Evolutionary conservation across 2,888 invertebrate genomes (phyloP), one percentile per base, ranked within the genome.

Genomic region (Parasteatoda lunata): DNA sequence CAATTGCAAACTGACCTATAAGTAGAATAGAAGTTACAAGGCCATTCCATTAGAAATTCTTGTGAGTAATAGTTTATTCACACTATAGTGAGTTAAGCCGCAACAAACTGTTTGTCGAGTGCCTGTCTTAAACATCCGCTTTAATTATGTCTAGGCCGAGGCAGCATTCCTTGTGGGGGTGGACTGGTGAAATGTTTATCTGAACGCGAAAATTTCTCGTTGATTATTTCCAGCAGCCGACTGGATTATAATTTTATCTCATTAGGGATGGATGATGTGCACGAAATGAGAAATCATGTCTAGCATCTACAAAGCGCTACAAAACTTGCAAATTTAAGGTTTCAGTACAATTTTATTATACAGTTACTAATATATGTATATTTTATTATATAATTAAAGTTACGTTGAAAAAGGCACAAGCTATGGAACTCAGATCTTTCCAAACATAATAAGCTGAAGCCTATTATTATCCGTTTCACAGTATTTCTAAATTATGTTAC

Each of bases 211-310:
- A 59, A 75, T 75, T 54, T 15, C 54, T 47, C 68, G 45, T 52
- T 68, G 68, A 81, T 75, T 81, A 81, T 81, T 81, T 81, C 59
- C 81, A 48, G 69, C 59, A 73, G 52, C 30, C 54, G 54, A 11
- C 81, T 47, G 59, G 59, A 75, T 75, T 81, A 81, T 75, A 81
- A 81, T 75, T 81, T 81, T 52, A 81, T 81, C 81, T 75, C 81
- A 81, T 81, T 81, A 81, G 68, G 54, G 15, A 47, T 48, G 66
- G 45, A 69, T 45, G 59, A 59, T 65, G 48, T 65, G 15, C 64
- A 45, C 69, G 71, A 71, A 71, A 75, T 69, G 66, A 59, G 80
- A 52, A 52, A 30, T 54, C 66, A 15, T 47, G 66, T 45, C 66
- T 30, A 51, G 52, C 45, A 65, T 65, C 68, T 54, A 48, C 47